phyloP scores from a whole-genome alignment of 1,140 invertebrate genomes.

The Pseudachorutes palmiensis region DNA sequence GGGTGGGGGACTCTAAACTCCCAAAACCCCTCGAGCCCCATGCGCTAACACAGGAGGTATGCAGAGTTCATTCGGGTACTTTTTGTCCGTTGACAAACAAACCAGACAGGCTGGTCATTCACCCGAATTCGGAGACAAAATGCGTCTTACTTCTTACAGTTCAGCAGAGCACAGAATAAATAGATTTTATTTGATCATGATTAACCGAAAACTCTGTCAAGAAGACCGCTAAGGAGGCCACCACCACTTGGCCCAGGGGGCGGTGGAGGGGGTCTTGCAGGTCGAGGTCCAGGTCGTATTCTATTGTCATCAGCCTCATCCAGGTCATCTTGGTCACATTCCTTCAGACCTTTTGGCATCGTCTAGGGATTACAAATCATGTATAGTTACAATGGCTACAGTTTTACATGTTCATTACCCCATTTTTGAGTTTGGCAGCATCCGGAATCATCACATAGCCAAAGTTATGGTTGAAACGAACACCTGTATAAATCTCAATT shows the following conservation, averaged over 20 bases:
- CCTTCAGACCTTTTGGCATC: not conserved
- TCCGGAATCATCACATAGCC: constrained; percentile 31
- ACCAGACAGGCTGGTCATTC: no score
- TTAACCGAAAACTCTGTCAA: not conserved
- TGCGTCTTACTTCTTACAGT: not conserved
- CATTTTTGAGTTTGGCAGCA: constrained; percentile 23
- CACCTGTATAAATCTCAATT: not conserved
- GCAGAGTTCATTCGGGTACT: no score
- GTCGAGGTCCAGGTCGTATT: not conserved
- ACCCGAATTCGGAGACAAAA: not conserved
- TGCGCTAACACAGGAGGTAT: no score
- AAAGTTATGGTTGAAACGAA: constrained; percentile 37
- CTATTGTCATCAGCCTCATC: constrained; percentile 2
- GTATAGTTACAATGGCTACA: not conserved
- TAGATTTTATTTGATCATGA: not conserved
- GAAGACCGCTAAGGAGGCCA: not conserved
- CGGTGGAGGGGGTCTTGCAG: not conserved
- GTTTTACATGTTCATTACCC: not conserved
- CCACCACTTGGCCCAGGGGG: not conserved
- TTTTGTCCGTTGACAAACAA: no score
- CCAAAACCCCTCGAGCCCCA: no score
- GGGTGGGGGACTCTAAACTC: no score
- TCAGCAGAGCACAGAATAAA: no score
- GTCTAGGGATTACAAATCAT: not conserved
- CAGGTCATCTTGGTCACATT: not conserved